Conservation (phyloP, 2,888 invertebrate species). For the Amphipyra berbera region DNA sequence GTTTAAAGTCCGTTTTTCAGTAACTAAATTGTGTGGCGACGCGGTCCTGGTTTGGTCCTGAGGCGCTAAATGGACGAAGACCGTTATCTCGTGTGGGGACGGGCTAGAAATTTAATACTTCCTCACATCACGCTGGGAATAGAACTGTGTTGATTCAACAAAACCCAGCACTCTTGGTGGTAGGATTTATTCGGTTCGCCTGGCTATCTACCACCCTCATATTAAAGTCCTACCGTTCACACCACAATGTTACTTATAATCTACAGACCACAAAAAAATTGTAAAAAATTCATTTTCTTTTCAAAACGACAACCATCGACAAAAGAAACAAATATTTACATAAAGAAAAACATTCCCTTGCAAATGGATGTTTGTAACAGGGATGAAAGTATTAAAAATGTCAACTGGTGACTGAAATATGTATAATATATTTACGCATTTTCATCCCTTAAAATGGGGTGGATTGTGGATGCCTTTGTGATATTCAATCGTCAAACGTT, state of each 20-base stretch:
- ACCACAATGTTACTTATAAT: background rate
- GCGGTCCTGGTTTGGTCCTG: no score
- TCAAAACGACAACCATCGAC: background rate
- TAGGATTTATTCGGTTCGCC: no score
- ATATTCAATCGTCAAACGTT: background rate
- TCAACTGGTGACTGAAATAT: constrained; percentile 2
- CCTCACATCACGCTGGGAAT: no score
- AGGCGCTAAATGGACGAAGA: no score
- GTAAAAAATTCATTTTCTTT: background rate
- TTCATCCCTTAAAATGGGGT: background rate
- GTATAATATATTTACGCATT: constrained; percentile 11
- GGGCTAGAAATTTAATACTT: no score
- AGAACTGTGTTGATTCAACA: no score
- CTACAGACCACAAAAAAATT: background rate
- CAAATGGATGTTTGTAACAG: constrained; percentile 9
- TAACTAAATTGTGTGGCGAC: no score
- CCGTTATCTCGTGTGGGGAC: no score
- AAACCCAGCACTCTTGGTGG: no score
- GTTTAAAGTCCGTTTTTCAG: no score
- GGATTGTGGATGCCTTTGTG: background rate
- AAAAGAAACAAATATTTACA: background rate
- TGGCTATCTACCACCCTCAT: no score
- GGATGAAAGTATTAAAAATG: constrained; percentile 13
- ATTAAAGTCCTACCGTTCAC: no score
- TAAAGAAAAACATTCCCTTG: background rate